phyloP scores from a whole-genome alignment of 2,888 invertebrate genomes.

The Rambutsinella grinnellia region DNA sequence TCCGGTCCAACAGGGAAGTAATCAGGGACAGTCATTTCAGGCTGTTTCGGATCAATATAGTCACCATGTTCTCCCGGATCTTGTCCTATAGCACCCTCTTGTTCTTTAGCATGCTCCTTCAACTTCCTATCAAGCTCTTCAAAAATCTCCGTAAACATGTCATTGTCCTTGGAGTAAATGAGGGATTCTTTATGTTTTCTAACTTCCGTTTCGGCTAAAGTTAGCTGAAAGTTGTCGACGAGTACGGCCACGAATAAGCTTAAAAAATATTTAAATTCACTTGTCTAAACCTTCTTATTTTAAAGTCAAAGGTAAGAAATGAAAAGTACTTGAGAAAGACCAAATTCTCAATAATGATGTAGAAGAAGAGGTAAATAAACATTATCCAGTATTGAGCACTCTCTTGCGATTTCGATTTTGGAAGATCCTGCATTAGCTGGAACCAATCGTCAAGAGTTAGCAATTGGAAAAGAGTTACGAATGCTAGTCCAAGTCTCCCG shows the following conservation, averaged over 20 bases:
- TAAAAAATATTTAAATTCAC: conserved; percentile 19
- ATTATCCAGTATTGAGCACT: conserved; percentile 55
- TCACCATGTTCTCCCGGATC: background rate
- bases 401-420: background rate
- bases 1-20: conserved; percentile 56
- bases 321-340: conserved; percentile 65
- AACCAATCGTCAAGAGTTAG: conserved; percentile 69
- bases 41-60: conserved; percentile 9
- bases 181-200: conserved; percentile 36
- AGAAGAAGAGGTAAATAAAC: conserved; percentile 67
- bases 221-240: conserved; percentile 68
- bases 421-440: conserved; percentile 30
- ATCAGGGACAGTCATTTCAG: conserved; percentile 49
- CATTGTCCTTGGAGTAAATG: conserved; percentile 34
- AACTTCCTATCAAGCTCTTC: conserved; percentile 22
- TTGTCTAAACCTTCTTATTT: background rate
- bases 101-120: background rate
- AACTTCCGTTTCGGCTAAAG: conserved; percentile 66
- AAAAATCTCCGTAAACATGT: conserved; percentile 33
- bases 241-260: conserved; percentile 68
- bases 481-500: conserved; percentile 67
- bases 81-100: background rate
- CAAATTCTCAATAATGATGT: conserved; percentile 68
- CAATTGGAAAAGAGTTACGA: conserved; percentile 70
- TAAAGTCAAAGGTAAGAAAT: background rate